Percentiles rank a stretch among this genome's conserved stretches.
These are phyloP conservation scores for Grantiella picta DNA, from an alignment of 2,113 vertebrate species.

Conservation along the genomic window DNA sequence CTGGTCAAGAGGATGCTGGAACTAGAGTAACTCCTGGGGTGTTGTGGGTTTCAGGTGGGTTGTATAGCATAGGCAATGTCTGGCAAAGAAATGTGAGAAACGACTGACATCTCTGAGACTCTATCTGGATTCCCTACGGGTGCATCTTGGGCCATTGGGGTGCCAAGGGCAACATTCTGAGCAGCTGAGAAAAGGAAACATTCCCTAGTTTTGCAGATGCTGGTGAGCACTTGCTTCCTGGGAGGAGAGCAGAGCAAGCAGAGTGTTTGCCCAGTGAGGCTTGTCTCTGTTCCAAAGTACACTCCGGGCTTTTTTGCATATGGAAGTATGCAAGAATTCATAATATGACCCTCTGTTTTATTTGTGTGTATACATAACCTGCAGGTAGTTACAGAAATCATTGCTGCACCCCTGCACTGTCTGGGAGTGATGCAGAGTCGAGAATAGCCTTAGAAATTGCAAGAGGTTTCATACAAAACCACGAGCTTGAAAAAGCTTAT, in stretches of 20 bases:
- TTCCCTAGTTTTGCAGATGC: slow-evolving; percentile 15
- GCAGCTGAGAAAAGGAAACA: slow-evolving; percentile 9
- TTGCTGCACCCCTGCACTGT: neutral
- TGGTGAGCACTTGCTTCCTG: neutral
- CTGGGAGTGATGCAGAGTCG: neutral
- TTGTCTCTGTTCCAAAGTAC: slow-evolving; percentile 55
- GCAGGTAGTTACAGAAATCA: slow-evolving; percentile 20
- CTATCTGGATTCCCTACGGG: neutral
- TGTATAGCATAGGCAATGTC: neutral
- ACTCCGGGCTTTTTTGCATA: slow-evolving; percentile 12
- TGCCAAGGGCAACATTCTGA: slow-evolving; percentile 38
- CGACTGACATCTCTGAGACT: neutral
- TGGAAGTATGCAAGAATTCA: slow-evolving; percentile 7
- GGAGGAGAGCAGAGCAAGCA: slow-evolving; percentile 13
- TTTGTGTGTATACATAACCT: neutral
- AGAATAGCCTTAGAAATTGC: neutral
- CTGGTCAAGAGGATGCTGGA: neutral
- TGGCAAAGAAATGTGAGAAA: neutral
- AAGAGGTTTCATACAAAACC: neutral
- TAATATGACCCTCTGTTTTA: neutral
- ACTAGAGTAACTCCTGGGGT: neutral
- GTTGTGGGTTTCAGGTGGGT: neutral
- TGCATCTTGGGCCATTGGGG: neutral
- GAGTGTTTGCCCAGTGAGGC: neutral
- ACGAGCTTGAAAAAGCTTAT: slow-evolving; percentile 2